Evolutionary conservation across 2,797 vertebrate genomes (phyloP).

Genomic region (Synanceia verrucosa): DNA sequence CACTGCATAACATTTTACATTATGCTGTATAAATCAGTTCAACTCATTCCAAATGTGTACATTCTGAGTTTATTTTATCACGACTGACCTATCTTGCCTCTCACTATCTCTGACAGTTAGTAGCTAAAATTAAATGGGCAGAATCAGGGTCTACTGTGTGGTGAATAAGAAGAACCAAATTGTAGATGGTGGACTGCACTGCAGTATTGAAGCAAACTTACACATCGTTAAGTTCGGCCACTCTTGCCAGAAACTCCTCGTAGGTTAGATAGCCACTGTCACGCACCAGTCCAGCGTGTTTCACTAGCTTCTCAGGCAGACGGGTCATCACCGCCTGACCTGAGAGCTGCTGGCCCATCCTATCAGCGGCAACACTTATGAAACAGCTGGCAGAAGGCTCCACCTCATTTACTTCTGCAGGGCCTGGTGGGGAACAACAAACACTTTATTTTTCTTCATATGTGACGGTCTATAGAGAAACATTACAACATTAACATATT

Average conservation of each 20-base stretch:
- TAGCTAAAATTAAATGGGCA: constrained; percentile 12
- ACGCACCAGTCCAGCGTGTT: constrained; percentile 90
- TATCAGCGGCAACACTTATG: constrained; percentile 53
- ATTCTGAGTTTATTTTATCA: no score
- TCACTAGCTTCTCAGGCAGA: constrained; percentile 96
- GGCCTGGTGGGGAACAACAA: constrained; percentile 26
- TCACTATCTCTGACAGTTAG: background rate
- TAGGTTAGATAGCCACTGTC: constrained; percentile 95
- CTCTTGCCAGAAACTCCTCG: constrained; percentile 95
- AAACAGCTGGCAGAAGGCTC: constrained; percentile 16
- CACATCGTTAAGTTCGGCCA: constrained; percentile 97
- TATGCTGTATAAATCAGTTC: no score
- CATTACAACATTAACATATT: background rate
- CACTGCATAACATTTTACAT: background rate
- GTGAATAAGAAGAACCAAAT: constrained; percentile 1
- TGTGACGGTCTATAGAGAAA: background rate
- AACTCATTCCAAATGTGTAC: no score
- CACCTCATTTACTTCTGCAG: constrained; percentile 66
- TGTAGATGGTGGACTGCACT: background rate
- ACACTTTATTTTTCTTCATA: background rate
- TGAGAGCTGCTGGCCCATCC: constrained; percentile 96
- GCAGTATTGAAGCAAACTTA: constrained; percentile 79
- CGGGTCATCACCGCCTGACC: constrained; percentile 90
- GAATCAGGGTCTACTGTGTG: background rate
- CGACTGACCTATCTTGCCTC: background rate